Evolutionary conservation across 2,113 vertebrate species (phyloP).

Genomic region (Neomonachus schauinslandi): DNA sequence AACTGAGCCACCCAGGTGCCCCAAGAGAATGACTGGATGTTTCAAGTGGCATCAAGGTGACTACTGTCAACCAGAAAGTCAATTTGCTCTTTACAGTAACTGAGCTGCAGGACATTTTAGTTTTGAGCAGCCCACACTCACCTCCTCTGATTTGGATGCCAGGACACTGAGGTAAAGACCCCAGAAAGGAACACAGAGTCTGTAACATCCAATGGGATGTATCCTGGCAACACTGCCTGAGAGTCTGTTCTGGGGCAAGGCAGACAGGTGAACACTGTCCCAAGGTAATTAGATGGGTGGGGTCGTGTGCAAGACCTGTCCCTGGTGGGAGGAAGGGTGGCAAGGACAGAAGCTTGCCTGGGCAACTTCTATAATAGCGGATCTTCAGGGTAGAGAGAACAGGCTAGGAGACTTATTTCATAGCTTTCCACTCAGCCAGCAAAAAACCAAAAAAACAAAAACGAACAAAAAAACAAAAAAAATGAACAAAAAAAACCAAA

Average conservation of each 20-base stretch:
- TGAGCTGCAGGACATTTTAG: not conserved
- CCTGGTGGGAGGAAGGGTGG: not conserved
- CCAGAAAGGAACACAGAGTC: not conserved
- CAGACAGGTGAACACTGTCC: not conserved
- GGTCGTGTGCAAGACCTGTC: not conserved
- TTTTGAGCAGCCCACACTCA: not conserved
- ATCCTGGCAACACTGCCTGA: not conserved
- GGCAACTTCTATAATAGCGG: not conserved
- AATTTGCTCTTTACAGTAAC: not conserved
- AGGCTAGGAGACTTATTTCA: not conserved
- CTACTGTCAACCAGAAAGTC: not conserved
- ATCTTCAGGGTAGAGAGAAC: no score
- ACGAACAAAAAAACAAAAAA: no score
- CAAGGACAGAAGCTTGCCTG: not conserved
- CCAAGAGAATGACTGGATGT: not conserved
- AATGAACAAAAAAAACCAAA: no score
- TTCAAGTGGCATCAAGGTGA: not conserved
- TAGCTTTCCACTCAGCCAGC: not conserved
- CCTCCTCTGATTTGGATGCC: not conserved
- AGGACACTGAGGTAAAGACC: not conserved
- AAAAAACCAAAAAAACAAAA: no score
- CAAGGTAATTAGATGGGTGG: not conserved
- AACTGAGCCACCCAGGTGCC: no score
- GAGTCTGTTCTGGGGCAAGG: not conserved
- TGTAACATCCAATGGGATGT: not conserved